Conservation (phyloP, 2,888 invertebrate species). For the Endotricha flammealis region DNA sequence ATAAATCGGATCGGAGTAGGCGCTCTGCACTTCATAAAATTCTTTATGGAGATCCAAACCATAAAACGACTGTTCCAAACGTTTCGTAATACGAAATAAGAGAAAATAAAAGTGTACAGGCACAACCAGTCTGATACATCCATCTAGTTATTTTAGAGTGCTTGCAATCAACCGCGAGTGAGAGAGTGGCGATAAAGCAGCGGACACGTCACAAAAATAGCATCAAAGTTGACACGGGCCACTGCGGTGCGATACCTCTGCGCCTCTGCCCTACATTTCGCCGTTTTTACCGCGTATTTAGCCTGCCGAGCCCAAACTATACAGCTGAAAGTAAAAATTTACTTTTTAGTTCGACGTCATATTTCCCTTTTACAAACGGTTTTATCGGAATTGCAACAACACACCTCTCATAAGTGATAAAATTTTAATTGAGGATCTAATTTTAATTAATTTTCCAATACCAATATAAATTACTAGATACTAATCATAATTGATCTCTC, state of each 20-base stretch:
- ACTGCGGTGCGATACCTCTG: slow-evolving; percentile 49
- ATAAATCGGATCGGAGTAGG: too few relatives aligned
- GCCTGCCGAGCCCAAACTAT: slow-evolving; percentile 33
- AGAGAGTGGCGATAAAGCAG: slow-evolving; percentile 47
- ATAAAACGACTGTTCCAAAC: slow-evolving; percentile 6
- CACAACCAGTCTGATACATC: slow-evolving; percentile 5
- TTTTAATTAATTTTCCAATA: too few relatives aligned
- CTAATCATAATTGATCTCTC: too few relatives aligned
- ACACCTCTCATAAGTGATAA: too few relatives aligned
- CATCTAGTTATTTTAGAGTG: slow-evolving; percentile 28
- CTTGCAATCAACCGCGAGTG: slow-evolving; percentile 43
- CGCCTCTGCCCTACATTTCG: slow-evolving; percentile 60
- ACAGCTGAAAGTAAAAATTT: slow-evolving; percentile 38
- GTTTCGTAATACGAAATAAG: slow-evolving; percentile 9
- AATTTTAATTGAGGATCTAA: too few relatives aligned
- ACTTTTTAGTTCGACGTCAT: too few relatives aligned
- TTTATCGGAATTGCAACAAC: too few relatives aligned
- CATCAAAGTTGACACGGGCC: slow-evolving; percentile 54
- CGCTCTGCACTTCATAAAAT: too few relatives aligned
- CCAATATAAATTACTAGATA: too few relatives aligned
- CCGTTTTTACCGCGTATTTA: slow-evolving; percentile 26
- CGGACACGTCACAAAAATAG: slow-evolving; percentile 65
- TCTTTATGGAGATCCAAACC: too few relatives aligned
- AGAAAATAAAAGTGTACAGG: neutral
- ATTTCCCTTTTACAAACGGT: too few relatives aligned